Conservation (phyloP, 2,888 invertebrate species). For the Eustalomyia histrio region DNA sequence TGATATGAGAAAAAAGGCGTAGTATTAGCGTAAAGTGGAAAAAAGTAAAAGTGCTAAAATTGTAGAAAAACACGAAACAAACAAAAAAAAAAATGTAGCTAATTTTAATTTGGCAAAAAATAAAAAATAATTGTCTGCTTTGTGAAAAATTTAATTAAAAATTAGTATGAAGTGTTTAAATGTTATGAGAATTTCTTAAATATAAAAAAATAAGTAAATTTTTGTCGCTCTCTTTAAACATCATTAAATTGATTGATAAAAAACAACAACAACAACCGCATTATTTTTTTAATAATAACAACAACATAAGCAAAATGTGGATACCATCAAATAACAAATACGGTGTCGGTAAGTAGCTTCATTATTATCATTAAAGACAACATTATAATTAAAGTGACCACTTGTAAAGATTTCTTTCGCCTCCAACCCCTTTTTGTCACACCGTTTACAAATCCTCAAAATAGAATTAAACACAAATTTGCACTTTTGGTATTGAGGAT, state of each 20-base stretch:
- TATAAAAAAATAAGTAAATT: background rate
- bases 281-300: conserved; percentile 20
- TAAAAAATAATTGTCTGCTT: background rate
- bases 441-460: no score
- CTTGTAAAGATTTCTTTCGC: background rate
- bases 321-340: conserved; percentile 79
- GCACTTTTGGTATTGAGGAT: no score
- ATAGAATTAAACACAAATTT: no score
- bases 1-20: conserved; percentile 53
- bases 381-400: conserved; percentile 1
- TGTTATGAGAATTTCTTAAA: conserved; percentile 1
- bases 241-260: background rate
- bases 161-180: conserved; percentile 5
- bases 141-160: background rate
- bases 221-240: conserved; percentile 7
- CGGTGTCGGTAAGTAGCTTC: conserved; percentile 78
- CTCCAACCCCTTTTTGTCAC: no score
- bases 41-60: conserved; percentile 64
- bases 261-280: conserved; percentile 41
- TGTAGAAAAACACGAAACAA: conserved; percentile 23
- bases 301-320: conserved; percentile 75
- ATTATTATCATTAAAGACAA: background rate
- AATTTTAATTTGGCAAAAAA: conserved; percentile 4
- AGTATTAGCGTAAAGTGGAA: conserved; percentile 39
- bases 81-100: conserved; percentile 26